These are phyloP conservation scores for Dicyrtomina minuta DNA, from an alignment of 2,888 invertebrate genomes.

Conservation along the genomic window DNA sequence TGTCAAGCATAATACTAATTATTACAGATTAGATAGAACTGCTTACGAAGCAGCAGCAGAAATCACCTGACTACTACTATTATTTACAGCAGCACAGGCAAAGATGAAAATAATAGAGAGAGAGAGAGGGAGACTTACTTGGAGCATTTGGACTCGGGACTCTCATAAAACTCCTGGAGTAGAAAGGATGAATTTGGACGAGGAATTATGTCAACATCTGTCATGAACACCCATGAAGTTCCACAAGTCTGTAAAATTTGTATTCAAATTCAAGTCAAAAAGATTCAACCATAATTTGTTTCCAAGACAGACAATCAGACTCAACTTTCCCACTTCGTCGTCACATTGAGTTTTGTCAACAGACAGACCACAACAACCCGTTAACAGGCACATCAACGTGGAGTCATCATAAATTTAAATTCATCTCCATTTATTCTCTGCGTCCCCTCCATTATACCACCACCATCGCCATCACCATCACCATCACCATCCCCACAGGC, in stretches of 20 bases:
- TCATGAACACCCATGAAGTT: conserved; percentile 73
- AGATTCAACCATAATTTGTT: not conserved
- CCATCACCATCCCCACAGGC: not conserved
- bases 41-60: no score
- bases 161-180: conserved; percentile 57
- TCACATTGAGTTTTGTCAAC: not conserved
- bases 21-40: no score
- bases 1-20: not conserved
- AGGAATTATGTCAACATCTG: conserved; percentile 86
- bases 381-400: not conserved
- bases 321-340: not conserved
- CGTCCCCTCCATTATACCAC: no score
- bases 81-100: no score
- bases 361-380: not conserved
- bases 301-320: not conserved
- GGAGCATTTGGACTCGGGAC: conserved; percentile 48
- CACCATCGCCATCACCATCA: not conserved
- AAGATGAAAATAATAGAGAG: no score
- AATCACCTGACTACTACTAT: no score
- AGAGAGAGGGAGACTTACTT: no score
- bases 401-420: not conserved
- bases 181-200: conserved; percentile 70
- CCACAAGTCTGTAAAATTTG: conserved; percentile 66
- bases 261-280: conserved; percentile 1
- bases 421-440: no score